These are phyloP conservation scores for Julus scanicus DNA, from an alignment of 2,888 invertebrate species.

Conservation along the genomic window DNA sequence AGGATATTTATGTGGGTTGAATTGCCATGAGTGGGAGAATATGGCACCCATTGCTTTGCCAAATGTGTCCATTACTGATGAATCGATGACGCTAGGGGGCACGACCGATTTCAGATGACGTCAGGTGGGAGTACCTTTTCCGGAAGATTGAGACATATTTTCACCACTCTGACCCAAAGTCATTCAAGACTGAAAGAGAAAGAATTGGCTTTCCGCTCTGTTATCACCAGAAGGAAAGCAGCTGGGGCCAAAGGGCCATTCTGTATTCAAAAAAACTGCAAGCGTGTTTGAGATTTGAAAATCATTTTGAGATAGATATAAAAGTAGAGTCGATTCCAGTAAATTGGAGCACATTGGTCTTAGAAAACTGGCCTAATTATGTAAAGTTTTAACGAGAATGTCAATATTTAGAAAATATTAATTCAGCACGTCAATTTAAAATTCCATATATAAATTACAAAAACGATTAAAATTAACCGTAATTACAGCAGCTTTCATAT, in stretches of 20 bases:
- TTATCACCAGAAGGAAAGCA: neutral
- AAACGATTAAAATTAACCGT: too few species aligned
- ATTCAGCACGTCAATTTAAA: too few species aligned
- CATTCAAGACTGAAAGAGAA: neutral
- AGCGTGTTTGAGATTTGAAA: neutral
- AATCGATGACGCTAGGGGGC: neutral
- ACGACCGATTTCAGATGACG: neutral
- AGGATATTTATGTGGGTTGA: neutral
- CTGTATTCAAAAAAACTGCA: neutral
- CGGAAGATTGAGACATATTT: neutral
- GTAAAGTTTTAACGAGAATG: too few species aligned
- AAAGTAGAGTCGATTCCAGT: too few species aligned
- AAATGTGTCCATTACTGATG: neutral
- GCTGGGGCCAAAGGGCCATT: neutral
- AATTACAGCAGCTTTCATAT: too few species aligned
- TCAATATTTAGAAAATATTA: too few species aligned
- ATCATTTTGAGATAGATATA: too few species aligned
- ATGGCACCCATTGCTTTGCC: neutral
- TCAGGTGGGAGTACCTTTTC: neutral
- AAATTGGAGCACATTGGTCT: too few species aligned
- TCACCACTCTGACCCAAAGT: neutral
- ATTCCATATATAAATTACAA: too few species aligned
- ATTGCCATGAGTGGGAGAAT: neutral
- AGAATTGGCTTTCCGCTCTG: neutral
- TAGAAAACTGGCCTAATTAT: too few species aligned